Conservation (phyloP, 1,140 invertebrate species). For the Leucophenga varia region DNA sequence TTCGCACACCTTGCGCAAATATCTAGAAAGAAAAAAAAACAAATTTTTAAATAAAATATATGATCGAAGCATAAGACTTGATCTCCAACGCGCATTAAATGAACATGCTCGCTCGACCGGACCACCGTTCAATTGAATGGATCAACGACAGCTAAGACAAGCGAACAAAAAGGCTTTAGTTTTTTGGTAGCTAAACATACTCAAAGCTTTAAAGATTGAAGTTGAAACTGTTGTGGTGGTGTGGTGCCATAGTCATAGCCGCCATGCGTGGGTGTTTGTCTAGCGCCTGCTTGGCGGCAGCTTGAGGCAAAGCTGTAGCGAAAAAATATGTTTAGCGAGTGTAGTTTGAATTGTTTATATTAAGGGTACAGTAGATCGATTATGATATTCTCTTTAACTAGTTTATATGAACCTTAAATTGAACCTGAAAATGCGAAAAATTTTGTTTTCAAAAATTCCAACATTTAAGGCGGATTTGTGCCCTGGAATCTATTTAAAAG, state of each 20-base stretch:
- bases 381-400: too few species aligned
- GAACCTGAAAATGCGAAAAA: too few species aligned
- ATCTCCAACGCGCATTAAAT: too few species aligned
- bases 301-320: slow-evolving; percentile 15
- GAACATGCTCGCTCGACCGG: too few species aligned
- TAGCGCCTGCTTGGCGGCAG: slow-evolving; percentile 37
- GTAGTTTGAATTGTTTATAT: background rate
- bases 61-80: too few species aligned
- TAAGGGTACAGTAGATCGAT: background rate
- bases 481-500: too few species aligned
- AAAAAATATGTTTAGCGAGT: background rate
- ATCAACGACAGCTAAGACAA: slow-evolving; percentile 46
- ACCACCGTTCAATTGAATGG: too few species aligned
- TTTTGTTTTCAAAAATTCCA: too few species aligned
- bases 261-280: slow-evolving; percentile 41
- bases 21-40: too few species aligned
- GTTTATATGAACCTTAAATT: too few species aligned
- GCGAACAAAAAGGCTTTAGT: slow-evolving; percentile 46
- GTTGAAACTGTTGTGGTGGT: slow-evolving; percentile 3
- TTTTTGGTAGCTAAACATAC: slow-evolving; percentile 20
- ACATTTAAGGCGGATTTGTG: too few species aligned
- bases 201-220: slow-evolving; percentile 2
- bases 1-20: slow-evolving; percentile 42
- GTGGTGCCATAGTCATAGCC: slow-evolving; percentile 13
- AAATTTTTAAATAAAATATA: too few species aligned